Evolutionary conservation across 2,888 invertebrate species (phyloP).

Genomic region (Eristalis arbustorum): DNA sequence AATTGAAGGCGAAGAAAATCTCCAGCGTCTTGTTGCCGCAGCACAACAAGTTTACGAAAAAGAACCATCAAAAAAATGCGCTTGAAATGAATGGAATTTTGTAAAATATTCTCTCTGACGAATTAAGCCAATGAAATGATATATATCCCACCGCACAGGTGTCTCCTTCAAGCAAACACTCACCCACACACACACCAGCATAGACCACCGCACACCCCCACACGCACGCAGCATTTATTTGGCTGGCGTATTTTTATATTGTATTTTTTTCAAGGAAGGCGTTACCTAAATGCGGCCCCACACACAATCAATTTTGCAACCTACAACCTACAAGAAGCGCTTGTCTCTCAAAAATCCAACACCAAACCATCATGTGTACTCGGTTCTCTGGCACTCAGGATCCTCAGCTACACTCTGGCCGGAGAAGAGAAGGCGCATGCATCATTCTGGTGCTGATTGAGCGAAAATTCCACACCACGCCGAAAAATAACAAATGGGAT

Average conservation of each 20-base stretch:
- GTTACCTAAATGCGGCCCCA: constrained; percentile 72
- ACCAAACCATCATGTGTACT: constrained; percentile 57
- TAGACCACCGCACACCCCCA: constrained; percentile 48
- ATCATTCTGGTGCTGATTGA: constrained; percentile 71
- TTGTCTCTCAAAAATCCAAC: constrained; percentile 68
- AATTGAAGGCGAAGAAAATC: background rate
- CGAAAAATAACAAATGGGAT: constrained; percentile 81
- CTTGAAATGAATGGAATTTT: constrained; percentile 39
- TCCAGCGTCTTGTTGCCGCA: background rate
- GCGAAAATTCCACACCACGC: constrained; percentile 69
- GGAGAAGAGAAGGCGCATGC: constrained; percentile 69
- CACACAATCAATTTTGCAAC: constrained; percentile 71
- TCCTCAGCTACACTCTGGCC: constrained; percentile 32
- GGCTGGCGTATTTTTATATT: constrained; percentile 47
- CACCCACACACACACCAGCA: too few species aligned
- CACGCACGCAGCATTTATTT: constrained; percentile 42
- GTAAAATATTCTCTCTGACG: constrained; percentile 55
- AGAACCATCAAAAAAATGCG: background rate
- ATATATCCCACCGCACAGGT: constrained; percentile 69
- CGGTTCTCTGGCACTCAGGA: constrained; percentile 40
- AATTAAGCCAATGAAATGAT: constrained; percentile 70
- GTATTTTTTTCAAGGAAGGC: constrained; percentile 69
- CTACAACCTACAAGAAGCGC: constrained; percentile 69
- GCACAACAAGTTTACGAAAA: constrained; percentile 54
- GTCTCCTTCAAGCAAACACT: constrained; percentile 46